Percentiles rank a stretch among this genome's conserved stretches.
These are phyloP conservation scores for Drosophila nasuta DNA, from an alignment of 1,140 invertebrate species.

Conservation along the genomic window DNA sequence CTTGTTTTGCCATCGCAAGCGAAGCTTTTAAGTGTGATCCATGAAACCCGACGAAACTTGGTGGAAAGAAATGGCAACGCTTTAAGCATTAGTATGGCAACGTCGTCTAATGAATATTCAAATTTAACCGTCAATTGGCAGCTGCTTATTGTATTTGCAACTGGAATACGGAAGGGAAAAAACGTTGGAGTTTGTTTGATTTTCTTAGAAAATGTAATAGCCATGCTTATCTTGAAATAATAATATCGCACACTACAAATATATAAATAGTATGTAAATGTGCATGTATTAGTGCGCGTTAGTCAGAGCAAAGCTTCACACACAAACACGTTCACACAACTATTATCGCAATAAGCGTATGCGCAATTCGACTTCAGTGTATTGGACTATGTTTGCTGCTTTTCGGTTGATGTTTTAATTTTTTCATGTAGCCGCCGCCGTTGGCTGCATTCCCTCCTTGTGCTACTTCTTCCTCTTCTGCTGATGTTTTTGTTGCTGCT, in stretches of 20 bases:
- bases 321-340: neutral
- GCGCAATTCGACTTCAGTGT: neutral
- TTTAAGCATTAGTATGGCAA: neutral
- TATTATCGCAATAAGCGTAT: constrained; percentile 22
- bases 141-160: neutral
- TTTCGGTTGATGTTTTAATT: constrained; percentile 59
- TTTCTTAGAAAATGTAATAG: neutral
- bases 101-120: constrained; percentile 1
- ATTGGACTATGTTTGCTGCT: constrained; percentile 11
- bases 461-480: constrained; percentile 21
- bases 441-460: constrained; percentile 53
- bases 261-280: neutral
- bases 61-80: neutral
- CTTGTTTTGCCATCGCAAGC: constrained; percentile 9
- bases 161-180: neutral
- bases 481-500: constrained; percentile 6
- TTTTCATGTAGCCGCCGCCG: constrained; percentile 66
- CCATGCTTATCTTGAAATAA: neutral
- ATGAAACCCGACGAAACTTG: neutral
- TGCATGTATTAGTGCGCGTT: neutral
- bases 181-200: neutral
- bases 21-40: neutral
- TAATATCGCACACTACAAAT: neutral
- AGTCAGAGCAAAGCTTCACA: neutral
- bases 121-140: constrained; percentile 6